Base-by-base conservation (phyloP, 2,888 invertebrate genomes). In the Rhagophthalmus giganteus region DNA sequence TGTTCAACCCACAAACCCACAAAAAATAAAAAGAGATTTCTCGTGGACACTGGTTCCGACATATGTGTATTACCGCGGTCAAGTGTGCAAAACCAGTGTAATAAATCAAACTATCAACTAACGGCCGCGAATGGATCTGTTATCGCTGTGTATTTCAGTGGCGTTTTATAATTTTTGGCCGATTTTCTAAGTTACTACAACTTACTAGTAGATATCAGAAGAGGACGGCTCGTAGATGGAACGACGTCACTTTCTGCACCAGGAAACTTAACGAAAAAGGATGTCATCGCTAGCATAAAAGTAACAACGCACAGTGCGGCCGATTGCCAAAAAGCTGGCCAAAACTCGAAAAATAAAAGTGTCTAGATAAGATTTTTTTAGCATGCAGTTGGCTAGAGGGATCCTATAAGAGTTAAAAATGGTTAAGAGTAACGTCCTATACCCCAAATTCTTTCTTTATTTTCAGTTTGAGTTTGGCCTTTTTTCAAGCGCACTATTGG, bases 161-260 rank as follows among this genome's bases (percentile, higher is more conserved):
- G 58, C 20, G 33, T 2, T 62, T 62, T 27, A n/a, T 58, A 2
- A 34, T 62, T 2, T 59, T 59, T 46, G n/a, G 50, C 53, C 7
- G 55, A 61, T 37, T 60, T 59, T 41, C 24, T 62, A 26, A 13
- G 16, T 7, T 27, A 54, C 37, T 56, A 30, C 26, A 47, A 37
- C 8, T 33, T 61, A 28, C 8, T 57, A 14, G 50, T 55, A 2
- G 56, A 59, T 28, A 8, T 59, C 5, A 11, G 25, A 14, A 34
- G 41, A 10, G 10, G 24, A 5, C 34, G 34, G 25, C 27, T 58
- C 7, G 24, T 52, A 2, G 59, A 59, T 28, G n/a, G 20, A 33
- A 2, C 9, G 20, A 30, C 16, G 8, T 10, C 6, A 25, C 13
- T 20, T 4, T 7, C 15, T 20, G 5, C 6, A 5, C 11, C 34